phyloP scores from a whole-genome alignment of 2,797 vertebrate genomes.

The Pseudotriccus pelzelni region DNA sequence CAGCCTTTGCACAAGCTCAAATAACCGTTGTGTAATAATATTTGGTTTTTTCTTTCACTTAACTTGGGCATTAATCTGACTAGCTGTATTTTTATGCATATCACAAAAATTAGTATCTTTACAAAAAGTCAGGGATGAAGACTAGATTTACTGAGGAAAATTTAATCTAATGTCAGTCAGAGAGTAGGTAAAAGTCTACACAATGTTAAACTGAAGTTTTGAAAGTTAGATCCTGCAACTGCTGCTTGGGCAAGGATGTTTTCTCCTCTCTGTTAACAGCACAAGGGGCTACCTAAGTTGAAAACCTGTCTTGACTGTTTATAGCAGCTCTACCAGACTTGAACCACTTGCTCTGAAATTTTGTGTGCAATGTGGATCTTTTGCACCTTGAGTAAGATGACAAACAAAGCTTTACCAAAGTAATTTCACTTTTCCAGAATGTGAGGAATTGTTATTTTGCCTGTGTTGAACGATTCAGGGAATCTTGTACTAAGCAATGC shows the following conservation, averaged over 20 bases:
- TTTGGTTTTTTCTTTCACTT: neutral
- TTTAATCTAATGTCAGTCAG: neutral
- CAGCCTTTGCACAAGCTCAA: neutral
- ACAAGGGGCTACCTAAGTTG: no score
- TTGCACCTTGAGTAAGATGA: neutral
- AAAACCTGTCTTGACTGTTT: neutral
- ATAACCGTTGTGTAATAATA: neutral
- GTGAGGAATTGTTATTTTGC: neutral
- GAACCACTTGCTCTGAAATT: neutral
- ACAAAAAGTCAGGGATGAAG: neutral
- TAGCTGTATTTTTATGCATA: neutral
- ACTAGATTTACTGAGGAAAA: neutral
- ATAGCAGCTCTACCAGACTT: neutral
- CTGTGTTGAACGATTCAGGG: accelerated
- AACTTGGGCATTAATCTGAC: neutral
- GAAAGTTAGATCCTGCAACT: neutral
- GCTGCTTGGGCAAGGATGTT: neutral
- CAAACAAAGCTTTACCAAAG: neutral
- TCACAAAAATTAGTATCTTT: neutral
- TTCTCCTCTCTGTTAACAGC: accelerated
- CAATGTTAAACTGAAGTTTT: neutral
- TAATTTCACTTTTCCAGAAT: neutral
- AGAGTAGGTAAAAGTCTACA: neutral
- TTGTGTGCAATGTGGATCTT: neutral
- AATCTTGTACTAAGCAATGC: neutral